Conservation (phyloP, 2,888 invertebrate genomes). For the Alsophila aescularia region DNA sequence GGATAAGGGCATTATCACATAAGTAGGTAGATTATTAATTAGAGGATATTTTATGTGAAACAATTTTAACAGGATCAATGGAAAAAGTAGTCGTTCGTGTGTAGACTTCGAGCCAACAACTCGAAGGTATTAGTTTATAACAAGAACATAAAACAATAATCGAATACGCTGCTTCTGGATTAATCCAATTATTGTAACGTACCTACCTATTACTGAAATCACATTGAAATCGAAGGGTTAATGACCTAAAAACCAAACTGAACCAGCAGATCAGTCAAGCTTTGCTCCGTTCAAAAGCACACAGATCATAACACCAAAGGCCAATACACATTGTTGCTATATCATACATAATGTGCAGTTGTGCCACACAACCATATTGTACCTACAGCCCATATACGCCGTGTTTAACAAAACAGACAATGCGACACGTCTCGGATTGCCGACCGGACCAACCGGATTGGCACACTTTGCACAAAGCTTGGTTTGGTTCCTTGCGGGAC, state of each 20-base stretch:
- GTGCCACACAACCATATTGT: not conserved
- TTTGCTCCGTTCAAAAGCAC: not conserved
- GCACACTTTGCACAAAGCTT: conserved; percentile 25
- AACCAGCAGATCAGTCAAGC: not conserved
- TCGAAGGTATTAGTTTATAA: too few relatives aligned
- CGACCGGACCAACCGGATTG: conserved; percentile 47
- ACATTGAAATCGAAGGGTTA: not conserved
- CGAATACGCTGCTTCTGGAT: too few relatives aligned
- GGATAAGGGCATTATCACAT: too few relatives aligned
- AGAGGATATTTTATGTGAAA: too few relatives aligned
- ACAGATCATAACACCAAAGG: not conserved
- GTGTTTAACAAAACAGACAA: conserved; percentile 40
- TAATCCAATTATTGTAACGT: too few relatives aligned
- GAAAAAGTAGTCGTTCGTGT: too few relatives aligned
- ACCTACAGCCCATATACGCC: not conserved
- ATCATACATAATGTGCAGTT: not conserved
- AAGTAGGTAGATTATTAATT: too few relatives aligned
- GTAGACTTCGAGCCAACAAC: too few relatives aligned
- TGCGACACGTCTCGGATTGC: conserved; percentile 38
- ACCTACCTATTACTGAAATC: not conserved
- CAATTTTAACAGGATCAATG: too few relatives aligned
- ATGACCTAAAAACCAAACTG: not conserved
- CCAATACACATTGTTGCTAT: conserved; percentile 32
- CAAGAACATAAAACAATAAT: too few relatives aligned
- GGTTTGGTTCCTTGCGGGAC: conserved; percentile 3